phyloP scores from a whole-genome alignment of 2,797 vertebrate species.

The Lycodopsis pacificus region DNA sequence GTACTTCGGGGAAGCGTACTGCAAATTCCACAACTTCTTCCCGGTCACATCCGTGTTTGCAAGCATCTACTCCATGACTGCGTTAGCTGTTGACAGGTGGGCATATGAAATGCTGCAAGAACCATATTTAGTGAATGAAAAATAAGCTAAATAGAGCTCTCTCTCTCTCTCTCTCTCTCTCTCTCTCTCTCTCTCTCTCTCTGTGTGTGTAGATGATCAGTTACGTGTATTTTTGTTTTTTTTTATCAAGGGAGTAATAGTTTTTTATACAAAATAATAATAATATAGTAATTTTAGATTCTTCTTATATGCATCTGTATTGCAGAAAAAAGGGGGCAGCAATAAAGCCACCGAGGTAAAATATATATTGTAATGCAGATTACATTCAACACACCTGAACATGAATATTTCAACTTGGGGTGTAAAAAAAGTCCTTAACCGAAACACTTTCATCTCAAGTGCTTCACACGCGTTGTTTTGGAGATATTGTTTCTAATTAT shows the following conservation, averaged over 20 bases:
- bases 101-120: slow-evolving; percentile 34
- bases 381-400: slow-evolving; percentile 5
- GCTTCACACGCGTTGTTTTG: slow-evolving; percentile 19
- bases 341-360: not conserved
- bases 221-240: not conserved
- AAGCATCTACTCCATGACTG: slow-evolving; percentile 99
- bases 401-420: not conserved
- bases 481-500: slow-evolving; percentile 28
- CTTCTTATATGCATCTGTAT: not conserved
- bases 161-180: no score
- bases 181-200: no score
- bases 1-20: slow-evolving; percentile 97
- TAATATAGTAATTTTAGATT: not conserved
- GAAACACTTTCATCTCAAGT: slow-evolving; percentile 8
- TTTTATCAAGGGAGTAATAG: no score
- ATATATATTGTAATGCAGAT: not conserved
- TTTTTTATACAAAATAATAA: not conserved
- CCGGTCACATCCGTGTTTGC: slow-evolving; percentile 97
- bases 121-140: not conserved
- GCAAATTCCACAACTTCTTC: slow-evolving; percentile 99
- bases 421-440: not conserved
- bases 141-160: not conserved
- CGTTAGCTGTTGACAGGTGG: slow-evolving; percentile 97
- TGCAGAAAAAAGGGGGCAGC: not conserved
- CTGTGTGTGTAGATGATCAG: not conserved